phyloP scores from a whole-genome alignment of 1,140 invertebrate genomes.

The Acyrthosiphon pisum region DNA sequence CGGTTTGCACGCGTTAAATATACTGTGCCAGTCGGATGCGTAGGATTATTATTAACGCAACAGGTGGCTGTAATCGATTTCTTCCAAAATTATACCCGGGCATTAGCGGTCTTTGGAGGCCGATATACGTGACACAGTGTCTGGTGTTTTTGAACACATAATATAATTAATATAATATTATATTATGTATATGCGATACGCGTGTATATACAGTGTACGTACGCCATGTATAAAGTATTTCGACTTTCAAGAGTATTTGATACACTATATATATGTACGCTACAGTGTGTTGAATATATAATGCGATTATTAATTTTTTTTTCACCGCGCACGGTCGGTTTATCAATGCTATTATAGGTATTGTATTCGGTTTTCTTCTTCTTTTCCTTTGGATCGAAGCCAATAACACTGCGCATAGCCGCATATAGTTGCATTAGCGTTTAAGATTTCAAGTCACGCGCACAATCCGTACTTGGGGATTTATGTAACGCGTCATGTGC shows the following conservation, averaged over 20 bases:
- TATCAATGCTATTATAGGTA: constrained; percentile 16
- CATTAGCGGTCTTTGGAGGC: neutral
- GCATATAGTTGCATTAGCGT: constrained; percentile 10
- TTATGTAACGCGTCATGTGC: constrained; percentile 45
- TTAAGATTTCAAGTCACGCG: constrained; percentile 50
- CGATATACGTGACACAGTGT: neutral
- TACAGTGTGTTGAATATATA: constrained; percentile 18
- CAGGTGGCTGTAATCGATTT: constrained; percentile 36
- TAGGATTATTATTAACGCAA: constrained; percentile 43
- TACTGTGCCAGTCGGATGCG: neutral
- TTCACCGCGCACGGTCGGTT: neutral
- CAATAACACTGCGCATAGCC: neutral
- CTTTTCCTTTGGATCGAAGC: neutral
- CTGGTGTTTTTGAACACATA: neutral
- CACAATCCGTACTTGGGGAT: constrained; percentile 35
- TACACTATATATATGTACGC: neutral
- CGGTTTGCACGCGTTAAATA: neutral
- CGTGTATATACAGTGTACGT: neutral
- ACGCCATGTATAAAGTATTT: neutral
- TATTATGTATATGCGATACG: neutral
- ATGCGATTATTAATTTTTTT: constrained; percentile 29
- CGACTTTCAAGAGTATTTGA: neutral
- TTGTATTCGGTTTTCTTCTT: constrained; percentile 36
- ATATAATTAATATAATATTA: neutral
- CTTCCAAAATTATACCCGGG: neutral